Evolutionary conservation across 2,797 vertebrate genomes (phyloP).

Genomic region (Tokudaia tokunoshimensis): DNA sequence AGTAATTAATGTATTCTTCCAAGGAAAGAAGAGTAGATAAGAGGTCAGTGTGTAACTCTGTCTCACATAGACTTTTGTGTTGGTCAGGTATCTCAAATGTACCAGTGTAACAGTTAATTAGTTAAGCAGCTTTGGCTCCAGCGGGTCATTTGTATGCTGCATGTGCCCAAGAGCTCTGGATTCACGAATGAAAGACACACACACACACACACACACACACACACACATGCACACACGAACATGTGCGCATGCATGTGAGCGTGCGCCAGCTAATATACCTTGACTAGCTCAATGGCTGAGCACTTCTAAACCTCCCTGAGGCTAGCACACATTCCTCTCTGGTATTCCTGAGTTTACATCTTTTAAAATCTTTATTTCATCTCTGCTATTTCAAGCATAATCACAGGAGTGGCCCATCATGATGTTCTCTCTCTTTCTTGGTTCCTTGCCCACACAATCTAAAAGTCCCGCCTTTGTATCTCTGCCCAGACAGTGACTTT

Average conservation of each 20-base stretch:
- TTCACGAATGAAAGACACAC: too few relatives aligned
- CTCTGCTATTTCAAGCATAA: not conserved
- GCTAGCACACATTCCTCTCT: not conserved
- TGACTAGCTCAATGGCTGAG: not conserved
- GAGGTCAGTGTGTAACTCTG: not conserved
- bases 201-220: too few relatives aligned
- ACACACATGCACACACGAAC: too few relatives aligned
- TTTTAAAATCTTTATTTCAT: not conserved
- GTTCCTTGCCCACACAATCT: not conserved
- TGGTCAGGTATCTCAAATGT: not conserved
- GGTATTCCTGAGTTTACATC: not conserved
- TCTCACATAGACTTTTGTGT: not conserved
- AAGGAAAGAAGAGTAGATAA: conserved; percentile 34
- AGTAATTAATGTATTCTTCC: conserved; percentile 9
- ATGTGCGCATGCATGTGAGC: not conserved
- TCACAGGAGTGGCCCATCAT: not conserved
- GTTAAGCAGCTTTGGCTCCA: not conserved
- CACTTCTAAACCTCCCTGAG: not conserved
- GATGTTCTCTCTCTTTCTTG: not conserved
- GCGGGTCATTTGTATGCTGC: too few relatives aligned
- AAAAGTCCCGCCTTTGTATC: not conserved
- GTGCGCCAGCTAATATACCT: not conserved
- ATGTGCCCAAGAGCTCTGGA: too few relatives aligned
- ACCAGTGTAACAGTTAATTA: not conserved
- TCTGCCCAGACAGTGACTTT: not conserved